Evolutionary conservation across 2,888 invertebrate species (phyloP).

Genomic region (Fabriciana adippe): DNA sequence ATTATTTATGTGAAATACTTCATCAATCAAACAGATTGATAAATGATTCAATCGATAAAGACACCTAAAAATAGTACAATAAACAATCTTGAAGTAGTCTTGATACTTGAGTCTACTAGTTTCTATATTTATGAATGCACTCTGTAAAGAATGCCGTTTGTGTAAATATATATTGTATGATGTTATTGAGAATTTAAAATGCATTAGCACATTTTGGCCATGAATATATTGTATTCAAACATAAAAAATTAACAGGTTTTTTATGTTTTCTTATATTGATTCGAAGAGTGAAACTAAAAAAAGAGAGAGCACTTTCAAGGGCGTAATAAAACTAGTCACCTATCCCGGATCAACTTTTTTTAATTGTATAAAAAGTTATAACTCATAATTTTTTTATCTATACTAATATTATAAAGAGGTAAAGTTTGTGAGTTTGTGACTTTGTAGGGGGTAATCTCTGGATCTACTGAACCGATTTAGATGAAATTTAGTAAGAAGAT

Average conservation of each 20-base stretch:
- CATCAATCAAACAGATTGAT: constrained; percentile 35
- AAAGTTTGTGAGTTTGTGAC: no score
- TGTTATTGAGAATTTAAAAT: constrained; percentile 7
- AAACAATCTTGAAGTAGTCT: constrained; percentile 26
- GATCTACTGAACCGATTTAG: no score
- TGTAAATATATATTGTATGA: background rate
- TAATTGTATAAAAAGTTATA: no score
- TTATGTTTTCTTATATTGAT: background rate
- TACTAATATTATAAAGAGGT: no score
- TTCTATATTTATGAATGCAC: background rate
- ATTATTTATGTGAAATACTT: constrained; percentile 32
- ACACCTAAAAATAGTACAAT: constrained; percentile 28
- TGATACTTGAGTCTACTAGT: constrained; percentile 20
- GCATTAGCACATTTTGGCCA: constrained; percentile 9
- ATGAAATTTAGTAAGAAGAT: no score
- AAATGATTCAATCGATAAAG: constrained; percentile 32
- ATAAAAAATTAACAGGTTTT: background rate
- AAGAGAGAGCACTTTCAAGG: no score
- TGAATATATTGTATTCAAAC: background rate
- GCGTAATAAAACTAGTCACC: no score
- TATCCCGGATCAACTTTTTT: no score
- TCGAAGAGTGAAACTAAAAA: background rate
- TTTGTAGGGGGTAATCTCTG: no score
- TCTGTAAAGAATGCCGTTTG: background rate
- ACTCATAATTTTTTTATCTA: no score